Conservation (phyloP, 2,797 vertebrate species). For the Australoheros facetus region DNA sequence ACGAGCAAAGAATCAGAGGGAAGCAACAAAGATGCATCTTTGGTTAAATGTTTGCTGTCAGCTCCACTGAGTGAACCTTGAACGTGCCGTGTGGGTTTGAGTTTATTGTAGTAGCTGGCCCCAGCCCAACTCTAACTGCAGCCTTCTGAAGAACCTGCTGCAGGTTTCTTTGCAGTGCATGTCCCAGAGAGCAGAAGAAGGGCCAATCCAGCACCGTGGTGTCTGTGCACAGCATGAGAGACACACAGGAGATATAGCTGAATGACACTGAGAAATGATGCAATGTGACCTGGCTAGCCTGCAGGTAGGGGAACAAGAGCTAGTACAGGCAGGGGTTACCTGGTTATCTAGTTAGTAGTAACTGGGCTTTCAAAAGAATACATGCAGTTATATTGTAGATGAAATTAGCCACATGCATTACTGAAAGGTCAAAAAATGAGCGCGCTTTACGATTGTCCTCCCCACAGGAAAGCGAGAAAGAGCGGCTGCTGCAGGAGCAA, state of each 20-base stretch:
- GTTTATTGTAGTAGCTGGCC: not conserved
- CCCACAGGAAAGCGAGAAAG: constrained; percentile 88
- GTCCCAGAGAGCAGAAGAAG: not conserved
- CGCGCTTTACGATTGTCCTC: not conserved
- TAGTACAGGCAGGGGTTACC: too few species aligned
- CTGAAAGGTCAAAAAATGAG: not conserved
- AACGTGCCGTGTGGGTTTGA: not conserved
- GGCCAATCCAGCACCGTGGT: too few species aligned
- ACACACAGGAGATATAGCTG: too few species aligned
- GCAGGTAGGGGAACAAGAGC: not conserved
- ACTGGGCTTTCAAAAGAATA: not conserved
- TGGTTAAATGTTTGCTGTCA: not conserved
- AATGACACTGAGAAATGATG: too few species aligned
- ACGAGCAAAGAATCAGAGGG: too few species aligned
- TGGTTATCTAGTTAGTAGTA: not conserved
- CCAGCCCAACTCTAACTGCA: not conserved
- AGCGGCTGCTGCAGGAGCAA: constrained; percentile 88
- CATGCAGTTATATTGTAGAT: not conserved
- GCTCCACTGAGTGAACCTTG: not conserved
- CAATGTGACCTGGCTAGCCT: not conserved
- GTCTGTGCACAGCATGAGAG: too few species aligned
- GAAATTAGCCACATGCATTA: not conserved
- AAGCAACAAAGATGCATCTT: too few species aligned
- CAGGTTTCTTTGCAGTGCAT: not conserved
- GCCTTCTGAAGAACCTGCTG: not conserved